Conservation (phyloP, 2,888 invertebrate species). For the Palloptera scutellata region DNA sequence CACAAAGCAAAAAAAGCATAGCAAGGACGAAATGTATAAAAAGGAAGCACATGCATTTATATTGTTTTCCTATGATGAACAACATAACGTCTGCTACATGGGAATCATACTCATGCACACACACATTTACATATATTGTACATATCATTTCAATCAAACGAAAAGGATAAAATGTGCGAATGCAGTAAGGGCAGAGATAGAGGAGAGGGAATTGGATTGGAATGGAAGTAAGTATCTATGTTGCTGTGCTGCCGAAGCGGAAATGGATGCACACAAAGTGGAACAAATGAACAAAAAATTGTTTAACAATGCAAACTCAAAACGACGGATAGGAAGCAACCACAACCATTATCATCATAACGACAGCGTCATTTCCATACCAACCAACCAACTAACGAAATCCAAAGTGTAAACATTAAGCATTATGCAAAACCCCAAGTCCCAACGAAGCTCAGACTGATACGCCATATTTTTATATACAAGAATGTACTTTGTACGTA, state of each 20-base stretch:
- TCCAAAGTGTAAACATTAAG: constrained; percentile 42
- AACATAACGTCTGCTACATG: neutral
- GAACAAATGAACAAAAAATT: constrained; percentile 45
- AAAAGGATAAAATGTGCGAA: constrained; percentile 21
- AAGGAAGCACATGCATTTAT: constrained; percentile 28
- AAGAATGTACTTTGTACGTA: too few relatives aligned
- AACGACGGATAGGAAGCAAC: neutral
- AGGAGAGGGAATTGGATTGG: neutral
- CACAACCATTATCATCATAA: constrained; percentile 16
- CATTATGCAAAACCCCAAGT: constrained; percentile 35
- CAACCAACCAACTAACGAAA: constrained; percentile 34
- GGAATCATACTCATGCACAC: constrained; percentile 12
- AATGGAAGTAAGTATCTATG: constrained; percentile 1
- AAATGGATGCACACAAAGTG: constrained; percentile 50
- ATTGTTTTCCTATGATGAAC: constrained; percentile 17
- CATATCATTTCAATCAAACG: constrained; percentile 32
- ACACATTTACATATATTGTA: too few relatives aligned
- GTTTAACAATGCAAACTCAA: constrained; percentile 38
- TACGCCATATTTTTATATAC: too few relatives aligned
- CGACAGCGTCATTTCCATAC: constrained; percentile 35
- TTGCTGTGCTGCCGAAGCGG: constrained; percentile 12
- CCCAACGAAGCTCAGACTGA: too few relatives aligned
- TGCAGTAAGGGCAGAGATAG: neutral
- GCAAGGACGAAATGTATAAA: neutral
- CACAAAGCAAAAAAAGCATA: neutral